phyloP scores from a whole-genome alignment of 2,113 vertebrate species.

The Lepidiolamprologus cunningtoni region DNA sequence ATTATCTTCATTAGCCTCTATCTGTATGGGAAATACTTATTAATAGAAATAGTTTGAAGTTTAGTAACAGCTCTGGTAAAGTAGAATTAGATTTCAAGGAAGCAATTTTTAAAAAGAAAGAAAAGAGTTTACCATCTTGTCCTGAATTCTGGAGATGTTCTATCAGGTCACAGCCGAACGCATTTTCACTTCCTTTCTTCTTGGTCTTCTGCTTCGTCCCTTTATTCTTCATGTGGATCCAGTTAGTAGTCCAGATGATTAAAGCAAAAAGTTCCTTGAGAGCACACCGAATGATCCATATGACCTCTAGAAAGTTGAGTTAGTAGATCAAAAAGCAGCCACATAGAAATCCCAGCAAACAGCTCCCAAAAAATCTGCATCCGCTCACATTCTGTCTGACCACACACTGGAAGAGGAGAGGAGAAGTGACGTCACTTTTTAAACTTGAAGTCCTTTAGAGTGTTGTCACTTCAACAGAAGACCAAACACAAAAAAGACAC shows the following conservation, averaged over 20 bases:
- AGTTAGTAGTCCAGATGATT: conserved; percentile 55
- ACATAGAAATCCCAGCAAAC: conserved; percentile 44
- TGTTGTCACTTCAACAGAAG: background rate
- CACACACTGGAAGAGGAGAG: conserved; percentile 48
- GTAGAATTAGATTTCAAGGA: background rate
- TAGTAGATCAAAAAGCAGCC: conserved; percentile 15
- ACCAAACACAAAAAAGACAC: background rate
- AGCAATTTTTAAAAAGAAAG: background rate
- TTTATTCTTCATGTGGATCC: conserved; percentile 98
- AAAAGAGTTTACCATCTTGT: conserved; percentile 86
- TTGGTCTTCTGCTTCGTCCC: conserved; percentile 91
- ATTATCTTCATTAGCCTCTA: background rate
- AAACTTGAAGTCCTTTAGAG: conserved; percentile 18
- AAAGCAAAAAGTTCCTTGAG: conserved; percentile 38
- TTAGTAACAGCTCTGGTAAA: background rate
- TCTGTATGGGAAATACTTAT: background rate
- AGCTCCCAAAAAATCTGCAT: conserved; percentile 57
- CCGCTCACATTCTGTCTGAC: conserved; percentile 67
- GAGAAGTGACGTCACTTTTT: conserved; percentile 66
- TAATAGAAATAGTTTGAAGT: background rate
- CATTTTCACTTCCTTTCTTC: conserved; percentile 88
- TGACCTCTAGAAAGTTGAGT: conserved; percentile 11
- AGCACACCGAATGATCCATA: conserved; percentile 50
- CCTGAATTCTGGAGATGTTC: conserved; percentile 91
- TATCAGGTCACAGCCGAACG: conserved; percentile 93